Evolutionary conservation across 1,140 invertebrate species (phyloP), one percentile per base, ranked within the genome.

Genomic region (Homarus americanus): DNA sequence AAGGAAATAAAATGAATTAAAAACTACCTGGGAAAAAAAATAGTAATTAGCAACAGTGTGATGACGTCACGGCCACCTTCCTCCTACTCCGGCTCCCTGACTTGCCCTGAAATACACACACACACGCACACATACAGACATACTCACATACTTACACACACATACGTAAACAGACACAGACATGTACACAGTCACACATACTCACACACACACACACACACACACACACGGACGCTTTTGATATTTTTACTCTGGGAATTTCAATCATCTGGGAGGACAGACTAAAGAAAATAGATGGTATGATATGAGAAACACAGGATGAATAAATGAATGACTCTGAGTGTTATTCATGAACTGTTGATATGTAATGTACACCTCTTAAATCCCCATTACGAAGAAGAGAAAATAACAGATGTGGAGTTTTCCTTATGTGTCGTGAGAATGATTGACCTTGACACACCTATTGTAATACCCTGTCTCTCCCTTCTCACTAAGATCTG

Each of bases 31-130:
- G 78, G 73, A 44, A 41, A 78, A 87, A 75, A 58, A 53, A 78
- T 84, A 28, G n/a, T 36, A 78, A 17, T 76, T 49, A 38, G 72
- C 44, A 76, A 78, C 49, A 63, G 73, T 53, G 10, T 53, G 49
- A 76, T 87, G 84, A 87, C 84, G 84, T 79, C 84, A 87, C 28
- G 12, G n/a, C 32, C 49, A 15, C 4, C 53, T n/a, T 24, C 53
- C 53, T 24, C 4, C 53, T 20, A 4, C 20, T 20, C 1, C 20
- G 53, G 53, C 53, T 49, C 9, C 9, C n/a, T n/a, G n/a, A n/a
- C n/a, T n/a, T n/a, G n/a, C n/a, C n/a, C n/a, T n/a, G n/a, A n/a
- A n/a, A n/a, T n/a, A n/a, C 69, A 20, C 82, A 58, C 28, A 7
- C 24, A 34, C 36, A 32, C 73, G 28, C 73, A 75, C 73, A 17